These are phyloP conservation scores for Lutra lutra DNA, from an alignment of 2,797 vertebrate genomes.

Conservation along the genomic window DNA sequence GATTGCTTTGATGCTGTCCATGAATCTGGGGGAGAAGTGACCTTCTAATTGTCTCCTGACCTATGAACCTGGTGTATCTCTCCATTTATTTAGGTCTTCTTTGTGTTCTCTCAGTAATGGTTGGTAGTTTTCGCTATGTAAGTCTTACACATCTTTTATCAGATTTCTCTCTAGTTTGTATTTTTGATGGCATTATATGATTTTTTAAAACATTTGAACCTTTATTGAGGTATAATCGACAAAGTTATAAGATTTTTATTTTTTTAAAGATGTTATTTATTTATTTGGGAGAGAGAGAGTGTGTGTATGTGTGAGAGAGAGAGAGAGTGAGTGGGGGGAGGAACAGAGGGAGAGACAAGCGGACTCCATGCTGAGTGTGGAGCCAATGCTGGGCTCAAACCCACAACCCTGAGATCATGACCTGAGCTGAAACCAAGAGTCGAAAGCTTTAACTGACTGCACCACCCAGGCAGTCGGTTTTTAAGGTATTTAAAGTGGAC, in stretches of 20 bases:
- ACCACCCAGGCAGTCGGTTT: not conserved
- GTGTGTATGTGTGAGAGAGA: too few relatives aligned
- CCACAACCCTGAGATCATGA: not conserved
- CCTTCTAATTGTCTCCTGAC: not conserved
- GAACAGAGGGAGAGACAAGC: not conserved
- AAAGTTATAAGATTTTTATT: not conserved
- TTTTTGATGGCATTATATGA: constrained; percentile 10
- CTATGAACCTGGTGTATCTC: not conserved
- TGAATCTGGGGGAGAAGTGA: not conserved
- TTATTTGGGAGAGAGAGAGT: not conserved
- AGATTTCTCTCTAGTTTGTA: constrained; percentile 32
- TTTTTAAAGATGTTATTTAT: not conserved
- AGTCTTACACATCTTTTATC: not conserved
- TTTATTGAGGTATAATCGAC: not conserved
- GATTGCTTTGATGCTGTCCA: not conserved
- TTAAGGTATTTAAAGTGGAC: not conserved
- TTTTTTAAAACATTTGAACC: not conserved
- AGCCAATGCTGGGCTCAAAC: not conserved
- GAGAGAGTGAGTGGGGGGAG: accelerated
- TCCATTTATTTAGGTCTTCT: not conserved
- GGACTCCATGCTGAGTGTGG: not conserved
- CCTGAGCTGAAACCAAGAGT: not conserved
- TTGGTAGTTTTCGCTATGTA: not conserved
- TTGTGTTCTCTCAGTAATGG: not conserved
- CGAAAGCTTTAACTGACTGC: not conserved